Conservation (phyloP, 2,113 vertebrate genomes). For the Cottus gobio region DNA sequence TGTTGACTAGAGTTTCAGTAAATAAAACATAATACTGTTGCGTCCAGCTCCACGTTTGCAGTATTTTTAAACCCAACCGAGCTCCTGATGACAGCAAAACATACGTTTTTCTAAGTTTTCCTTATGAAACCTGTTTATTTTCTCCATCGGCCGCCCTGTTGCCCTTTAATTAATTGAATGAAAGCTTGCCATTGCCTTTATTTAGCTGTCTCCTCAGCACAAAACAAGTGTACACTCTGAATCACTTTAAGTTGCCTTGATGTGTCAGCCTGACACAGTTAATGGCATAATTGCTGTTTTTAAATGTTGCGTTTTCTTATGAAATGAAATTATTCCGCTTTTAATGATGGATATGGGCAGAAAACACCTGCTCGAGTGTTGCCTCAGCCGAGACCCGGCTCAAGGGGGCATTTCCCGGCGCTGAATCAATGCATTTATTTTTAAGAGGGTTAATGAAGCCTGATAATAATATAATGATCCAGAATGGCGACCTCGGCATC, state of each 20-base stretch:
- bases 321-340: conserved; percentile 2
- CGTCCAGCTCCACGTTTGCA: not conserved
- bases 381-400: not conserved
- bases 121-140: not conserved
- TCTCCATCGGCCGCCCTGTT: not conserved
- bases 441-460: conserved; percentile 56
- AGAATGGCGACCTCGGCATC: conserved; percentile 32
- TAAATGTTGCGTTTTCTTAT: conserved; percentile 21
- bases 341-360: not conserved
- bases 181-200: not conserved
- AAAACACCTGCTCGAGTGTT: conserved; percentile 1
- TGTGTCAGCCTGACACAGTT: conserved; percentile 1
- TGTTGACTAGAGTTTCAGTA: not conserved
- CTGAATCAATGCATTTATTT: conserved; percentile 39
- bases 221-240: conserved; percentile 22
- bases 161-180: not conserved
- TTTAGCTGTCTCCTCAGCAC: not conserved
- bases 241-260: conserved; percentile 2
- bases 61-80: not conserved
- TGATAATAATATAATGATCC: conserved; percentile 41
- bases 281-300: not conserved
- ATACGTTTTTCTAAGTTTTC: not conserved
- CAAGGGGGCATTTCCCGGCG: conserved; percentile 35
- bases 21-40: not conserved
- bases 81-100: not conserved